phyloP scores from a whole-genome alignment of 2,888 invertebrate species.

The Ophion obscuratus region DNA sequence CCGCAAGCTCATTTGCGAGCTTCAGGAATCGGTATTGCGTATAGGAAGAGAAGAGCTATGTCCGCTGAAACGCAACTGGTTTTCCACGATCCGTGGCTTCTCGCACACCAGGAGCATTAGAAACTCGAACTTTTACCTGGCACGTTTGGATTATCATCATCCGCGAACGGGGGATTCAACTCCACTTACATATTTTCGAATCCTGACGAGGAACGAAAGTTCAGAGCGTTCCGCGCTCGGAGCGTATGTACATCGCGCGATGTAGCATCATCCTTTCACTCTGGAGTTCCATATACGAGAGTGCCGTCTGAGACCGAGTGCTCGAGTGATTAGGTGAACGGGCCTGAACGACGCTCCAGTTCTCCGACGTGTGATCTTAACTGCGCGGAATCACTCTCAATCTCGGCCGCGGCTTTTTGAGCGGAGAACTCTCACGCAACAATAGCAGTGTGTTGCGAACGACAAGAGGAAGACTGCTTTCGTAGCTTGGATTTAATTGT shows the following conservation, averaged over 20 bases:
- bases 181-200: background rate
- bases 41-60: background rate
- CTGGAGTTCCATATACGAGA: constrained; percentile 32
- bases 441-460: background rate
- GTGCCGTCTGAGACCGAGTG: constrained; percentile 14
- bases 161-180: background rate
- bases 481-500: background rate
- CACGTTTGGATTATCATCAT: constrained; percentile 30
- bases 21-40: background rate
- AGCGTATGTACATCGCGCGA: constrained; percentile 13
- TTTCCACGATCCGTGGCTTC: too few relatives aligned
- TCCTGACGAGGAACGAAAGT: constrained; percentile 41
- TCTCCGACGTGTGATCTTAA: constrained; percentile 44
- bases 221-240: constrained; percentile 22
- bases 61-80: too few relatives aligned
- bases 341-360: constrained; percentile 56
- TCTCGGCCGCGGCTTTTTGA: constrained; percentile 17
- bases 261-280: constrained; percentile 63
- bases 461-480: background rate
- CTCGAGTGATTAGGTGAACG: constrained; percentile 39
- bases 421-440: constrained; percentile 13
- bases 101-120: background rate
- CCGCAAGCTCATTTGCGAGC: background rate
- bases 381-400: constrained; percentile 48
- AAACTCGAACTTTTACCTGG: constrained; percentile 21